Conservation (phyloP, 2,888 invertebrate species). For the Athripsodes cinereus region DNA sequence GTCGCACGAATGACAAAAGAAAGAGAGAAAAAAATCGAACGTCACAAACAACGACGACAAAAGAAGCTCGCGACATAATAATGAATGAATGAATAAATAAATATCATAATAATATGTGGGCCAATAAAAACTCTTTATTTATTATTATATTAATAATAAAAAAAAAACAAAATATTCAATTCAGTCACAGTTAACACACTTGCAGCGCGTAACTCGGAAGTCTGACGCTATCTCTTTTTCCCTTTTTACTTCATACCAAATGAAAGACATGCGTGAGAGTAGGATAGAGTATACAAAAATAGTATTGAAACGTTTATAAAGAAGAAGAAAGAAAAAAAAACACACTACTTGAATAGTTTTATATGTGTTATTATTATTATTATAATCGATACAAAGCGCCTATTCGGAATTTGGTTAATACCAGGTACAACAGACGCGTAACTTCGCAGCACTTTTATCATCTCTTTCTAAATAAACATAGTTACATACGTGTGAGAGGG, state of each 20-base stretch:
- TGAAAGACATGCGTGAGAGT: slow-evolving; percentile 6
- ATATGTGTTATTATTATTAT: not conserved
- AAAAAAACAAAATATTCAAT: not conserved
- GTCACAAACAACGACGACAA: no score
- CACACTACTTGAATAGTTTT: not conserved
- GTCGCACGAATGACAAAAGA: no score
- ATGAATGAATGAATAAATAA: no score
- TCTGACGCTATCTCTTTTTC: slow-evolving; percentile 10
- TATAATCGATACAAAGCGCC: slow-evolving; percentile 12
- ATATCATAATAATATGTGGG: no score
- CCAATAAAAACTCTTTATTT: slow-evolving; percentile 9
- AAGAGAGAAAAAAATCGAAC: no score
- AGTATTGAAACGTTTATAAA: no score
- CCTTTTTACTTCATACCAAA: no score
- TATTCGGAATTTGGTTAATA: slow-evolving; percentile 28
- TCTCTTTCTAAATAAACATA: slow-evolving; percentile 14
- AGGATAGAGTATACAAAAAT: slow-evolving; percentile 5
- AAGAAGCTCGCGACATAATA: no score
- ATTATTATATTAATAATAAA: no score
- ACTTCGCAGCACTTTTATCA: slow-evolving; percentile 25
- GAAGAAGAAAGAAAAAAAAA: no score
- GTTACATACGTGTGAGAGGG: not conserved
- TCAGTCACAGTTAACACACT: no score
- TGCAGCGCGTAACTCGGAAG: slow-evolving; percentile 27
- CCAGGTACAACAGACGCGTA: slow-evolving; percentile 27